Evolutionary conservation across 2,113 vertebrate species (phyloP).

Genomic region (Ophthalmolycus amberensis): DNA sequence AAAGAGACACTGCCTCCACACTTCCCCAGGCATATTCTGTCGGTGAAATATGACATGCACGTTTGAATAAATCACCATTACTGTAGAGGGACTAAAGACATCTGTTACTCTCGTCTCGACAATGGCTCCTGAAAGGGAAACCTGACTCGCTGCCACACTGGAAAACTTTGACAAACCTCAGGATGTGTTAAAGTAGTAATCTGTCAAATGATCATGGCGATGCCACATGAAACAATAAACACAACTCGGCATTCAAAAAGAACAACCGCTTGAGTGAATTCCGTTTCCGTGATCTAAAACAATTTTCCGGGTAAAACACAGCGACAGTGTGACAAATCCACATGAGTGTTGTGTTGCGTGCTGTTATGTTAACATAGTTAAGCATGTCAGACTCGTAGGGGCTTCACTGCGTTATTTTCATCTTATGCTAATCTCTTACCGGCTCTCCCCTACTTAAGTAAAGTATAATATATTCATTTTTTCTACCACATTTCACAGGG

Average conservation of each 20-base stretch:
- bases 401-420: neutral
- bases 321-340: neutral
- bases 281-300: neutral
- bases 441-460: neutral
- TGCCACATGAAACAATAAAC: neutral
- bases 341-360: neutral
- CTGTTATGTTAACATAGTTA: neutral
- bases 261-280: neutral
- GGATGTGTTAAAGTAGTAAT: neutral
- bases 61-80: neutral
- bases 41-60: neutral
- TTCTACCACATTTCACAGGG: neutral
- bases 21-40: neutral
- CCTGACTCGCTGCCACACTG: neutral
- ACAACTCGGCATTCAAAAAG: neutral
- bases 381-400: neutral
- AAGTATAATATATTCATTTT: neutral
- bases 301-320: neutral
- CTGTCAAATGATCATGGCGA: neutral
- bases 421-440: neutral
- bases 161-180: neutral
- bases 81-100: neutral
- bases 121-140: neutral
- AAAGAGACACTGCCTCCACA: neutral
- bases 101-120: neutral